A percentile compares a stretch with the other conserved stretches of the same genome.
These are phyloP conservation scores for Phyllotreta striolata DNA, from an alignment of 2,888 invertebrate species.

Conservation along the genomic window DNA sequence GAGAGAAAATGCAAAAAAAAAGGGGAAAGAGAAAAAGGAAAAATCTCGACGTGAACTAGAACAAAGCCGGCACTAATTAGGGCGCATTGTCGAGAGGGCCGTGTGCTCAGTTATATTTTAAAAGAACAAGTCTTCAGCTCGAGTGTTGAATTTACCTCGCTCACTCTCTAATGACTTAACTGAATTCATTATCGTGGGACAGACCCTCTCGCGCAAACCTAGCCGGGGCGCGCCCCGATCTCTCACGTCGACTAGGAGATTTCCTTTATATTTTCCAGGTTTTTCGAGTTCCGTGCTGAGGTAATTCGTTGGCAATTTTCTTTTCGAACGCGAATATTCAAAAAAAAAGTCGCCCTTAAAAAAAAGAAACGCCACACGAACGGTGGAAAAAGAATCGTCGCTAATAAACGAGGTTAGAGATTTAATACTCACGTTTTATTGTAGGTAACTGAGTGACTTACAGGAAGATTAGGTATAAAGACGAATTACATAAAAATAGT, in stretches of 20 bases:
- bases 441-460: too few relatives aligned
- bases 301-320: slow-evolving; percentile 33
- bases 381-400: too few relatives aligned
- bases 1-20: slow-evolving; percentile 39
- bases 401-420: too few relatives aligned
- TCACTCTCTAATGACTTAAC: slow-evolving; percentile 51
- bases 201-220: slow-evolving; percentile 30
- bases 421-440: too few relatives aligned
- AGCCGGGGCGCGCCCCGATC: slow-evolving; percentile 22
- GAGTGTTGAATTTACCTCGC: slow-evolving; percentile 50
- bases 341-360: too few relatives aligned
- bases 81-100: slow-evolving; percentile 52
- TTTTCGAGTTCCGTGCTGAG: slow-evolving; percentile 1
- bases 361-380: too few relatives aligned
- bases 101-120: slow-evolving; percentile 53
- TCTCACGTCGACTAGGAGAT: slow-evolving; percentile 19
- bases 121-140: slow-evolving; percentile 51
- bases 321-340: too few relatives aligned
- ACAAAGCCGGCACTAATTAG: slow-evolving; percentile 55
- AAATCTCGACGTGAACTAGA: slow-evolving; percentile 49
- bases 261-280: slow-evolving; percentile 18
- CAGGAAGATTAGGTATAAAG: too few relatives aligned
- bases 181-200: slow-evolving; percentile 48
- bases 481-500: too few relatives aligned
- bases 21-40: slow-evolving; percentile 17